Percentiles rank a stretch among this genome's conserved stretches.
Evolutionary conservation across 2,888 invertebrate genomes (phyloP).

Genomic region (Perdita meconis): DNA sequence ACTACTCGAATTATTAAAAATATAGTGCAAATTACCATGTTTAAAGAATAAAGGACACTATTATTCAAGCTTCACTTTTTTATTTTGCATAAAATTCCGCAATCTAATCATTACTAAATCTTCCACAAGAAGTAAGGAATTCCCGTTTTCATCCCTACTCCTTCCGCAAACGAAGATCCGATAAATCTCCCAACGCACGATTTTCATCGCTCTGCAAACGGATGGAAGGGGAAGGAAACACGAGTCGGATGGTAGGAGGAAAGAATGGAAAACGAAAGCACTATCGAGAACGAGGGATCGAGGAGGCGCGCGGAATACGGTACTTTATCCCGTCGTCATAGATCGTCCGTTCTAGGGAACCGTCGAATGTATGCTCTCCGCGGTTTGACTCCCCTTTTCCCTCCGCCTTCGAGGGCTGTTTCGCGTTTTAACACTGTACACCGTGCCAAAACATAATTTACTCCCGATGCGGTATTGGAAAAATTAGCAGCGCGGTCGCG

Average conservation of each 20-base stretch:
- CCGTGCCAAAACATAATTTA: conserved; percentile 51
- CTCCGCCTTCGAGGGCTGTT: conserved; percentile 23
- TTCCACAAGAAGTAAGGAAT: conserved; percentile 37
- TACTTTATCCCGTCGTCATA: conserved; percentile 68
- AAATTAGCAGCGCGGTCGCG: conserved; percentile 32
- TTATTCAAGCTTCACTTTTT: too few relatives aligned
- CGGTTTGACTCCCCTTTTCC: conserved; percentile 23
- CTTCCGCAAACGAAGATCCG: conserved; percentile 48
- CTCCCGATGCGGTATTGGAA: conserved; percentile 21
- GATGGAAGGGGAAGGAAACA: conserved; percentile 10
- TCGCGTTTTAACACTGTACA: conserved; percentile 39
- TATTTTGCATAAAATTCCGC: too few relatives aligned
- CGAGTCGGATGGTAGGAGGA: conserved; percentile 3
- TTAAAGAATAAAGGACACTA: too few relatives aligned
- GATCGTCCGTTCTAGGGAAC: conserved; percentile 57
- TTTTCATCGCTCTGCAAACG: conserved; percentile 28
- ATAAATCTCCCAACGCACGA: conserved; percentile 61
- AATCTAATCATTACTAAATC: conserved; percentile 35
- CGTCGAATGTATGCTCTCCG: conserved; percentile 57
- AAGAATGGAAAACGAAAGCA: conserved; percentile 60
- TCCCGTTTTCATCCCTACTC: conserved; percentile 45
- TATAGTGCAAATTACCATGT: too few relatives aligned
- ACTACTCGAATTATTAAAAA: too few relatives aligned
- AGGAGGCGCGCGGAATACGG: conserved; percentile 55
- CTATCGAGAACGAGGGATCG: conserved; percentile 67